phyloP scores from a whole-genome alignment of 2,888 invertebrate genomes.

The Agrochola lychnidis region DNA sequence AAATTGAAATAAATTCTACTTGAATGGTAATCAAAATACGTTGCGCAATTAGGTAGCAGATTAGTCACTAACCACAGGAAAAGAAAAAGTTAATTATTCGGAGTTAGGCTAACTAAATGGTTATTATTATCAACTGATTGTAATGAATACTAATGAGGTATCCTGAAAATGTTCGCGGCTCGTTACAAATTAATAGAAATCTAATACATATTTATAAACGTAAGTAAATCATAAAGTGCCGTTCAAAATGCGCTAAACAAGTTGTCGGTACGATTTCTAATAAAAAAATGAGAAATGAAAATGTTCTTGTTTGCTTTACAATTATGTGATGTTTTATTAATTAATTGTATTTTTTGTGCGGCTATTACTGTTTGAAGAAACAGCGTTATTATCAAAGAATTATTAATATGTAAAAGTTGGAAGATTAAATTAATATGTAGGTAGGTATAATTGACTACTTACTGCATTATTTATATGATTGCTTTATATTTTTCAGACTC shows the following conservation, averaged over 20 bases:
- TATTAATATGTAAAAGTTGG: neutral
- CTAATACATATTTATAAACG: slow-evolving; percentile 43
- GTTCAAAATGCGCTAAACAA: slow-evolving; percentile 33
- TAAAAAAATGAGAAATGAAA: slow-evolving; percentile 37
- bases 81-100: no score
- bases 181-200: slow-evolving; percentile 30
- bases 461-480: slow-evolving; percentile 15
- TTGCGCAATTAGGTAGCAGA: no score
- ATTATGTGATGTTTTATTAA: slow-evolving; percentile 21
- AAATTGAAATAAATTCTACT: no score
- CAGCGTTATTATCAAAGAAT: slow-evolving; percentile 11
- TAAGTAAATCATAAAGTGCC: slow-evolving; percentile 8
- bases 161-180: neutral
- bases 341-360: slow-evolving; percentile 34
- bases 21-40: no score
- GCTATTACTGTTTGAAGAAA: neutral
- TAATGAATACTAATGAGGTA: neutral
- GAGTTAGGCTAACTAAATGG: no score
- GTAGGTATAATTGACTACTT: slow-evolving; percentile 2
- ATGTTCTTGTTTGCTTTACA: slow-evolving; percentile 17
- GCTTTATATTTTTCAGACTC: slow-evolving; percentile 4
- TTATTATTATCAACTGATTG: neutral
- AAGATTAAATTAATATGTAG: neutral
- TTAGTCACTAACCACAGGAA: no score
- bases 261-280: slow-evolving; percentile 43